Evolutionary conservation across 2,113 vertebrate genomes (phyloP).

Genomic region (Typhlomys cinereus): DNA sequence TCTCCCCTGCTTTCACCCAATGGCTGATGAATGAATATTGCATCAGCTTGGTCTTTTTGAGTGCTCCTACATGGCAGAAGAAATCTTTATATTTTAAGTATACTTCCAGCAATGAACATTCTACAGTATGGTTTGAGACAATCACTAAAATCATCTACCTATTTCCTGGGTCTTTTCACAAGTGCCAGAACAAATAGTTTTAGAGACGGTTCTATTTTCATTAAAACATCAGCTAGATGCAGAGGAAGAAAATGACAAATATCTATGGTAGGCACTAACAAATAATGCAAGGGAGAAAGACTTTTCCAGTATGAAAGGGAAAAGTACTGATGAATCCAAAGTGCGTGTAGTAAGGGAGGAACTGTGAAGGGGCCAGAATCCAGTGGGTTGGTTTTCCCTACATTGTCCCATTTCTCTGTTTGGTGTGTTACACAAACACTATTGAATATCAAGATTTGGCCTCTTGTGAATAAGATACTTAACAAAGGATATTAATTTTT

Average conservation of each 20-base stretch:
- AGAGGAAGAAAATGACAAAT: background rate
- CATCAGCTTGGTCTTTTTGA: background rate
- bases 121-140: background rate
- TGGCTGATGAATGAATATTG: background rate
- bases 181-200: slow-evolving; percentile 43
- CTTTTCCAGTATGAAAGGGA: slow-evolving; percentile 11
- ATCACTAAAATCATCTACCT: background rate
- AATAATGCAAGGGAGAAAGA: slow-evolving; percentile 18
- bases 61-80: background rate
- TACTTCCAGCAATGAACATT: slow-evolving; percentile 24
- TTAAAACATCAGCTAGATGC: background rate
- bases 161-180: slow-evolving; percentile 8
- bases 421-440: slow-evolving; percentile 40
- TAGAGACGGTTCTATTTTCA: slow-evolving; percentile 25
- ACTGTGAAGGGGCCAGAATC: background rate
- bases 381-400: slow-evolving; percentile 24
- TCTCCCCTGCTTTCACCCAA: background rate
- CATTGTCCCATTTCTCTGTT: slow-evolving; percentile 56
- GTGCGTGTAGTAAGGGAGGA: background rate
- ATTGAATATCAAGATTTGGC: slow-evolving; percentile 62
- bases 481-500: slow-evolving; percentile 42
- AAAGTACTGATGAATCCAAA: background rate
- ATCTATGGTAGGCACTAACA: background rate
- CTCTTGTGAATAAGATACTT: slow-evolving; percentile 53
- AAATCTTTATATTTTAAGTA: slow-evolving; percentile 16